Evolutionary conservation across 2,888 invertebrate species (phyloP), one percentile per base, ranked within the genome.

Genomic region (Drosophila borborema): DNA sequence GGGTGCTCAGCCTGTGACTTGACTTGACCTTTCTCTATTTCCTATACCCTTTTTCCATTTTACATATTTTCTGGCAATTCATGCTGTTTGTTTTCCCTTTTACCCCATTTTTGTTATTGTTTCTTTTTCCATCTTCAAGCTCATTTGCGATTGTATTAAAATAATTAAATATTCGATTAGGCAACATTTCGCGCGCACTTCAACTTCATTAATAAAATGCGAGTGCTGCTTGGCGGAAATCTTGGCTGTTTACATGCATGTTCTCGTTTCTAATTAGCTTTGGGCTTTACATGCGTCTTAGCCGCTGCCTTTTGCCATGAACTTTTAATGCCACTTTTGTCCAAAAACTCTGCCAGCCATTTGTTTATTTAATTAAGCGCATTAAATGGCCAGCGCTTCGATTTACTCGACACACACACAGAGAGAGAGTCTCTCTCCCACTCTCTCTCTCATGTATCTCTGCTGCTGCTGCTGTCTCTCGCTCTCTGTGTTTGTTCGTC

Each of bases 291-390:
- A 55, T 41, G 55, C 43, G 20, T 58, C 28, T 58, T 64, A 64
- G 53, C 68, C 62, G 60, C 60, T n/a, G 48, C 20, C 12, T 72
- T 80, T 62, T 75, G 56, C 48, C 72, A 61, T 77, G 71, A 70
- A 66, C 61, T 74, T 80, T 77, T 80, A 73, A 84, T 74, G 76
- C 66, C 60, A 64, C 71, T 69, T 68, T 60, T 54, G 54, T 49
- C 53, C 51, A 61, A 76, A 80, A 74, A 64, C 59, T 80, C 75
- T 6, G 28, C 62, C 64, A 72, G 71, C 70, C 80, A 88, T 88
- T 86, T 89, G 86, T 81, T 87, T 83, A 91, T 90, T 83, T 90
- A 88, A 89, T 91, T 89, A 90, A 80, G 77, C 83, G 86, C 81
- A 85, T 90, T 90, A 86, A 81, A 83, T 80, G 86, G 41, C 58